Evolutionary conservation across 2,888 invertebrate genomes (phyloP).

Genomic region (Cephalotes varians): DNA sequence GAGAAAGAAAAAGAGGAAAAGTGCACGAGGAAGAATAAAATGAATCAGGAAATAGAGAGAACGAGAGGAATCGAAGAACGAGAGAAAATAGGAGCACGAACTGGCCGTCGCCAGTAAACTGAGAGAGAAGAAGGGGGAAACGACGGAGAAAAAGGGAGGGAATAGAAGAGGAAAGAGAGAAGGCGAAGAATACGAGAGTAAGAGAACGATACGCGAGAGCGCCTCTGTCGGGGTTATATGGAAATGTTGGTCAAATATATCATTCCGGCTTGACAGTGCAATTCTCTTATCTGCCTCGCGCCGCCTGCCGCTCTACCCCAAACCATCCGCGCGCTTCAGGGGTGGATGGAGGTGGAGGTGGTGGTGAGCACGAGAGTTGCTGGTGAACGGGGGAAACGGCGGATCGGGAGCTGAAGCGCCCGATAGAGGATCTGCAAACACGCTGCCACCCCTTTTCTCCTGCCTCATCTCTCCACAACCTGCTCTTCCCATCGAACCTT

Average conservation of each 20-base stretch:
- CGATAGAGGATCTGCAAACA: constrained; percentile 84
- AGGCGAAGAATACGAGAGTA: constrained; percentile 75
- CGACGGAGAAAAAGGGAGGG: constrained; percentile 37
- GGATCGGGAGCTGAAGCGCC: constrained; percentile 81
- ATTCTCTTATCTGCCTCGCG: constrained; percentile 93
- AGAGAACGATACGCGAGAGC: constrained; percentile 80
- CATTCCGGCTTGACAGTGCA: constrained; percentile 96
- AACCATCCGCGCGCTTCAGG: constrained; percentile 80
- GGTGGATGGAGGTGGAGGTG: constrained; percentile 73
- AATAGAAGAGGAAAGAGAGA: constrained; percentile 64
- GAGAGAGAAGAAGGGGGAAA: constrained; percentile 25
- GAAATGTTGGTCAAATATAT: constrained; percentile 96
- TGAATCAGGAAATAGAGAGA: constrained; percentile 57
- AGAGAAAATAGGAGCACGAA: constrained; percentile 53
- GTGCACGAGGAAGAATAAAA: constrained; percentile 53
- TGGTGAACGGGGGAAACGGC: constrained; percentile 67
- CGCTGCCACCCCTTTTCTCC: constrained; percentile 70
- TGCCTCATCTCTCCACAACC: constrained; percentile 73
- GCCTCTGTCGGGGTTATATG: constrained; percentile 87
- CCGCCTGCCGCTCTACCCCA: constrained; percentile 86
- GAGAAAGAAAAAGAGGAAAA: constrained; percentile 54
- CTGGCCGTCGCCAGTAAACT: constrained; percentile 28
- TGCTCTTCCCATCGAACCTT: constrained; percentile 63
- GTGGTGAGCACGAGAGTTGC: constrained; percentile 66
- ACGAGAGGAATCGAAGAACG: constrained; percentile 55